Evolutionary conservation across 2,888 invertebrate species (phyloP), one percentile per base, ranked within the genome.

Genomic region (Nomada ruficornis): DNA sequence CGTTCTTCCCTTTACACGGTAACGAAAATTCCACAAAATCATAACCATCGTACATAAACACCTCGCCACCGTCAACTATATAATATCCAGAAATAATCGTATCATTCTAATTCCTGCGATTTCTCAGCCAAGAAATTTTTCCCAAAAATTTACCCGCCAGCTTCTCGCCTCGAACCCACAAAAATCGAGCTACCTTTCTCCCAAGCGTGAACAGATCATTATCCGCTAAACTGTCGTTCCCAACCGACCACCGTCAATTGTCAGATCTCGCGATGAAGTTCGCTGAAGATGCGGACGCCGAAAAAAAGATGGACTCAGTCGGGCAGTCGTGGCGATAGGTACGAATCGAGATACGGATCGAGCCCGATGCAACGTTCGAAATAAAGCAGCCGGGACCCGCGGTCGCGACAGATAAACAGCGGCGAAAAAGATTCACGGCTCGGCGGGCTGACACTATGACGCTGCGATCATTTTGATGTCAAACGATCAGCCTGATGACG

Each of bases 381-480:
- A 75, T 75, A 55, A 63, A 55, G 47, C 47, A 73, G 44, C 63
- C 42, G 13, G 69, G 73, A 55, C 47, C 60, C 50, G 26, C 63
- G 68, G 71, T 67, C 67, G 72, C 69, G 70, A 55, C 60, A 50
- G 36, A 60, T 50, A 71, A 59, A 10, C 70, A 36, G n/a, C 65
- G 23, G 62, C 50, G 55, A 59, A 60, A 57, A 68, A 81, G 77
- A 86, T 80, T 80, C 63, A 63, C 63, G 42, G 72, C 69, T 10
- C 23, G n/a, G 13, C n/a, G 68, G 50, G 69, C 68, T 68, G 50
- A 67, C 77, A 86, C 44, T 75, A 86, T 84, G 86, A 63, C 77
- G 79, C 77, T 36, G 69, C 67, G 50, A 59, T 64, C 67, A 44
- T 73, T 86, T 93, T 90, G 88, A 93, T 93, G 93, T 93, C 91